Evolutionary conservation across 1,140 invertebrate genomes (phyloP), one percentile per base, ranked within the genome.

Genomic region (Pseudachorutes palmiensis): DNA sequence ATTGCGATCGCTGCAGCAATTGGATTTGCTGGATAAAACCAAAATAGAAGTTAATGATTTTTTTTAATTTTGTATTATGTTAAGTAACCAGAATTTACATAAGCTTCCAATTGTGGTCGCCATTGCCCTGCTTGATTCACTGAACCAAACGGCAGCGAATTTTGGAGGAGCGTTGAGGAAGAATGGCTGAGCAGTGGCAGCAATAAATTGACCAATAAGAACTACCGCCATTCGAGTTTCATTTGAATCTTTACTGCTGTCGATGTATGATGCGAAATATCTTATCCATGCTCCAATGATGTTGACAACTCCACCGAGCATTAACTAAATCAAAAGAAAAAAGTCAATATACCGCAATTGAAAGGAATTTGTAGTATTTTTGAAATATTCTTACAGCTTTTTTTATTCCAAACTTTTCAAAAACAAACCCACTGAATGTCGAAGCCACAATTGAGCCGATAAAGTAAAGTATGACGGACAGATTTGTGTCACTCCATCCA

Each of bases 101-200:
- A 70, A 12, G 12, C 48, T 70, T 49, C 69, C 69, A 63, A 70
- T 70, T 1, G 69, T 66, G 28, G 63, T 66, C 30, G 65, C 69
- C 0, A 48, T 60, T 24, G 69, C 64, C 28, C 69, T 30, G 31
- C 49, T 66, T 16, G 36, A 48, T 49, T 70, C 69, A 64, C 69
- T 65, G 36, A 70, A 70, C 69, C 69, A 70, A n/a, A 70, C 65
- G 0, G 69, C 69, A 3, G 69, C 69, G 32, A 29, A 70, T 57
- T 70, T 70, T 33, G 69, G 69, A 30, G 69, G 65, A 29, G 62
- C 60, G 51, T 67, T 70, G 1, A 70, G 62, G 32, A 70, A 70
- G 49, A 66, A 70, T 14, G 69, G 69, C 45, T 70, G 69, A 12
- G 41, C 62, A 19, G 36, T 16, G 3, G 69, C 69, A n/a, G 69